Evolutionary conservation across 2,113 vertebrate genomes (phyloP).

Genomic region (Zapornia atra): DNA sequence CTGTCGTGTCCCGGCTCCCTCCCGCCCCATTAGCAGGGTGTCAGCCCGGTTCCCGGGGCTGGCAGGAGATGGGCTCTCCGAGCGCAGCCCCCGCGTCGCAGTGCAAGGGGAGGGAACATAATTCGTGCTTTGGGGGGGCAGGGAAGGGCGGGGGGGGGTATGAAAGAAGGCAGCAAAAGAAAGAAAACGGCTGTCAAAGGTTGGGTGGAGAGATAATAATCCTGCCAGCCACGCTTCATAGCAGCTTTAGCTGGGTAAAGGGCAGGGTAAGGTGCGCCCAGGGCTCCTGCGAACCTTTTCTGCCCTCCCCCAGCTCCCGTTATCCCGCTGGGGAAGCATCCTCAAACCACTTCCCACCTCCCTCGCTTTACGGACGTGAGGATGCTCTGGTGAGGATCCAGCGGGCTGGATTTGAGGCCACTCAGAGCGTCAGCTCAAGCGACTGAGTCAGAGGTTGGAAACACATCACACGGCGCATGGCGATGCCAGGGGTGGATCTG

Average conservation of each 20-base stretch:
- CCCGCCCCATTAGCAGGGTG: neutral
- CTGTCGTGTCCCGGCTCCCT: neutral
- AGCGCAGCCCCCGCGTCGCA: neutral
- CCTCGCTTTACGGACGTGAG: fast-evolving
- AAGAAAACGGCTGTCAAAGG: neutral
- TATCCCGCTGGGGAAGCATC: neutral
- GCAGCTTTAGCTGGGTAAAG: neutral
- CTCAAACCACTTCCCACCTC: neutral
- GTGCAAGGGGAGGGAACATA: neutral
- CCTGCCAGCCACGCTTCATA: neutral
- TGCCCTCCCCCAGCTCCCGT: fast-evolving
- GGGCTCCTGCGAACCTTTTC: neutral
- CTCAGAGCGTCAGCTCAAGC: fast-evolving
- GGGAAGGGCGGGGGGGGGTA: no score
- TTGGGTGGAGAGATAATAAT: neutral
- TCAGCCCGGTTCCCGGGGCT: neutral
- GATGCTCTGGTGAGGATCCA: neutral
- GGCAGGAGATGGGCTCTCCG: neutral
- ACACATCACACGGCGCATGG: fast-evolving
- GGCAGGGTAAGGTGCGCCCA: neutral
- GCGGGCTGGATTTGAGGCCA: fast-evolving
- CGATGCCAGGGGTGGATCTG: neutral
- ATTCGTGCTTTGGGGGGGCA: neutral
- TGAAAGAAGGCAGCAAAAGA: neutral
- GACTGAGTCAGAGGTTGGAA: neutral